phyloP scores from a whole-genome alignment of 2,888 invertebrate genomes.

The Perizoma flavofasciatum region DNA sequence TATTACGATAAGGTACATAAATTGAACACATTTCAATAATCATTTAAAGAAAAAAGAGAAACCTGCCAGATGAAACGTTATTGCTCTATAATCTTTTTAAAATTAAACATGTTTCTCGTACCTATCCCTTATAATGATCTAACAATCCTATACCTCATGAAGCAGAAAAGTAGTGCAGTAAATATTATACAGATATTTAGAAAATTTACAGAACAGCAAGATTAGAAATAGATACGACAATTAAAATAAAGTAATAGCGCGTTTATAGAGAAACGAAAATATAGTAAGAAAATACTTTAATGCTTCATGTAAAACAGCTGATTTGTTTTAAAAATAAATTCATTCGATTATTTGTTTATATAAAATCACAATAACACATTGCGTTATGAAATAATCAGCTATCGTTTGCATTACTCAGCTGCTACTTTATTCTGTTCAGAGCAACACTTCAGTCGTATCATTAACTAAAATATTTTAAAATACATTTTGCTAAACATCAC shows the following conservation, averaged over 20 bases:
- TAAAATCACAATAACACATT: slow-evolving; percentile 71
- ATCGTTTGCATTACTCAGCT: slow-evolving; percentile 60
- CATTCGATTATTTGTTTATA: slow-evolving; percentile 55
- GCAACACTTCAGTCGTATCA: slow-evolving; percentile 65
- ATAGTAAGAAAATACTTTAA: slow-evolving; percentile 70
- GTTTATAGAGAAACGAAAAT: slow-evolving; percentile 40
- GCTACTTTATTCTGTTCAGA: slow-evolving; percentile 62
- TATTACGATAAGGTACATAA: slow-evolving; percentile 58
- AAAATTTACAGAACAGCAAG: slow-evolving; percentile 71
- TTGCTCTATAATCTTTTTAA: slow-evolving; percentile 60
- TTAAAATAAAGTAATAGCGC: slow-evolving; percentile 59
- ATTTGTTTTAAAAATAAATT: slow-evolving; percentile 63
- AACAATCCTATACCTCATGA: slow-evolving; percentile 79
- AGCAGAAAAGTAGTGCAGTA: slow-evolving; percentile 79
- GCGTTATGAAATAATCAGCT: slow-evolving; percentile 72
- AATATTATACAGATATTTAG: slow-evolving; percentile 68
- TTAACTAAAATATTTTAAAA: slow-evolving; percentile 65
- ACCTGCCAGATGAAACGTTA: slow-evolving; percentile 64
- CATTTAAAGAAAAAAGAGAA: slow-evolving; percentile 59
- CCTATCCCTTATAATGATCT: slow-evolving; percentile 74
- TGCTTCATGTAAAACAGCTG: slow-evolving; percentile 74
- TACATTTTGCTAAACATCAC: slow-evolving; percentile 60
- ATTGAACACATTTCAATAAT: slow-evolving; percentile 56
- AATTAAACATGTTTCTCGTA: slow-evolving; percentile 70
- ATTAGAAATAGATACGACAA: slow-evolving; percentile 76